Evolutionary conservation across 2,888 invertebrate genomes (phyloP).

Genomic region (Xiphydria camelus): DNA sequence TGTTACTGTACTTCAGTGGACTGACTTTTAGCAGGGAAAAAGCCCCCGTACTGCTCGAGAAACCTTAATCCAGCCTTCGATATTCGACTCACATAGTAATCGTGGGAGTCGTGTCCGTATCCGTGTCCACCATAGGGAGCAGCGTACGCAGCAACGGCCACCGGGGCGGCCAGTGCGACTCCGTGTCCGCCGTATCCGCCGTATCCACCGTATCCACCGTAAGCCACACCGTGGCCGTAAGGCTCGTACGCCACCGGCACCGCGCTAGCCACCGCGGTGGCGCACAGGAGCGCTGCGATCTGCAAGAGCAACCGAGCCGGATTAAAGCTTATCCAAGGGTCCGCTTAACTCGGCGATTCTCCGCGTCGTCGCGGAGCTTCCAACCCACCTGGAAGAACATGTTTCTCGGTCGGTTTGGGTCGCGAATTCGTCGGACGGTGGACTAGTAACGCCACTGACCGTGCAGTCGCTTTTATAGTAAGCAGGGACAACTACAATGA

Average conservation of each 20-base stretch:
- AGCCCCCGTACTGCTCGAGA: too few relatives aligned
- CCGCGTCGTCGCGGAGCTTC: too few relatives aligned
- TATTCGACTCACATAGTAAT: not conserved
- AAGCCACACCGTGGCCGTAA: constrained; percentile 13
- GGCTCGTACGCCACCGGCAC: constrained; percentile 32
- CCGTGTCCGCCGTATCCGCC: constrained; percentile 8
- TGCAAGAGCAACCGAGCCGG: too few relatives aligned
- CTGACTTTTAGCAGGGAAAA: too few relatives aligned
- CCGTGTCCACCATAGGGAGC: constrained; percentile 8
- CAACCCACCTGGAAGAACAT: too few relatives aligned
- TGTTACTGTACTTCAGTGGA: too few relatives aligned
- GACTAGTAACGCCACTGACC: not conserved
- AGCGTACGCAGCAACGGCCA: constrained; percentile 28
- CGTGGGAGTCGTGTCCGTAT: constrained; percentile 7
- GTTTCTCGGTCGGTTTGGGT: not conserved
- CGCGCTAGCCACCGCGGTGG: constrained; percentile 29
- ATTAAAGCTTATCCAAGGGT: too few relatives aligned
- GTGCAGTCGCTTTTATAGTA: not conserved
- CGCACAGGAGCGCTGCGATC: constrained; percentile 23
- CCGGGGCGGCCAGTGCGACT: constrained; percentile 20
- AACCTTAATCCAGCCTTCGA: too few relatives aligned
- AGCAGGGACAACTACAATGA: not conserved
- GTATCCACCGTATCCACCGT: constrained; percentile 18
- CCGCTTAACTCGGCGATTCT: too few relatives aligned
- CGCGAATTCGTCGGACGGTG: not conserved